Evolutionary conservation across 2,888 invertebrate species (phyloP), one percentile per base, ranked within the genome.

Genomic region (Eurytoma californica): DNA sequence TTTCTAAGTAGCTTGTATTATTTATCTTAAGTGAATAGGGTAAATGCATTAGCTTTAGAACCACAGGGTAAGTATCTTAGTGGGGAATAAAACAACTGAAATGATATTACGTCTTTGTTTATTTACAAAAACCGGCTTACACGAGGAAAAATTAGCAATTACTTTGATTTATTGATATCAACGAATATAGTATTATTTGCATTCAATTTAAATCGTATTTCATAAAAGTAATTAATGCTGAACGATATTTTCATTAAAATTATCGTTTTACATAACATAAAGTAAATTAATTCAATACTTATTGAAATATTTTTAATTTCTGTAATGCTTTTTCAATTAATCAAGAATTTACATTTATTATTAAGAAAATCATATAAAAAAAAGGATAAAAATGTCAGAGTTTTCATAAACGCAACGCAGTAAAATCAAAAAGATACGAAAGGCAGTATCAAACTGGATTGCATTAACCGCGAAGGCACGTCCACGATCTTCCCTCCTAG

Each of bases 1-100:
- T 69, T 57, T 58, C 28, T 53, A 9, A n/a, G 53, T 20, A 51
- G 24, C 51, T 66, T 24, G 24, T 51, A 66, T 24, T 53, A 67
- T 53, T 55, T 67, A 67, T 51, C 53, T 67, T 53, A 53, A 58
- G 24, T 18, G 24, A 18, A 58, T 18, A n/a, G 20, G 9, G 58
- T 13, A 58, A 58, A 20, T 58, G 18, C 24, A 58, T 58, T 58
- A 58, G 18, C 20, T 58, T 3, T 58, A 58, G 55, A 16, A 55
- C 55, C n/a, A n/a, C 55, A 55, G n/a, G 9, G 18, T n/a, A 55
- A n/a, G 55, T 55, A n/a, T 55, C n/a, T 14, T n/a, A 7, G 9
- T 39, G 39, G 39, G 9, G 39, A 9, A 39, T 9, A 39, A 39
- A 39, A 39, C 39, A 39, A 39, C 53, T 53, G 14, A n/a, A 53